A percentile compares a stretch with the other conserved stretches of the same genome.
phyloP scores from a whole-genome alignment of 2,888 invertebrate genomes.

The Eilema depressum region DNA sequence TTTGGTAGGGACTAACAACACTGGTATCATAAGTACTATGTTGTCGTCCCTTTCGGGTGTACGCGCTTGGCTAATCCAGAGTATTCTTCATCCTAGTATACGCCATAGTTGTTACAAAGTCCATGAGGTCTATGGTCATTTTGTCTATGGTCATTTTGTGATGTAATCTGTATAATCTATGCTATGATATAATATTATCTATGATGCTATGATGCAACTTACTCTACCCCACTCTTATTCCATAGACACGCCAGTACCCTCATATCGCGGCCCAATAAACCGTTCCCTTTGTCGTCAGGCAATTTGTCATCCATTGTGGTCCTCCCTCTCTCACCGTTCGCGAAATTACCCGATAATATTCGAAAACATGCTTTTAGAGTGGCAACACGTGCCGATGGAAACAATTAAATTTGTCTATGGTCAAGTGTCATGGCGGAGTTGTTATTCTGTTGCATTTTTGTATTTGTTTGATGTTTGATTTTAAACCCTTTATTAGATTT shows the following conservation, averaged over 20 bases:
- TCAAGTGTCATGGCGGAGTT: constrained; percentile 45
- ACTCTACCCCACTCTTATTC: constrained; percentile 55
- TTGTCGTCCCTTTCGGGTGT: too few species aligned
- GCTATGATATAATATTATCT: too few species aligned
- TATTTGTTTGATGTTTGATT: not conserved
- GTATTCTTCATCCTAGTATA: too few species aligned
- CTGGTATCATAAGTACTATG: too few species aligned
- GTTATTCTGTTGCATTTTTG: constrained; percentile 11
- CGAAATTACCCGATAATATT: constrained; percentile 48
- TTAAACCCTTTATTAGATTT: not conserved
- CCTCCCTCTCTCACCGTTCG: constrained; percentile 38
- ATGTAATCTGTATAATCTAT: too few species aligned
- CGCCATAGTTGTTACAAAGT: too few species aligned
- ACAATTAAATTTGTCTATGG: constrained; percentile 80
- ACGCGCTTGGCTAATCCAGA: too few species aligned
- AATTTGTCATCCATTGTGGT: constrained; percentile 84
- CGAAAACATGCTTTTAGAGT: constrained; percentile 74
- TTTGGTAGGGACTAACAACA: too few species aligned
- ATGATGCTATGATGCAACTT: too few species aligned
- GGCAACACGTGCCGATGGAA: constrained; percentile 77
- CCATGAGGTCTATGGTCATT: too few species aligned
- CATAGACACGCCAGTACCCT: constrained; percentile 77
- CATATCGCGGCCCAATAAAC: constrained; percentile 84
- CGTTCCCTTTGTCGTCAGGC: constrained; percentile 80
- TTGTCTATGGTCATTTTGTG: too few species aligned